These are phyloP conservation scores for Glyptemys insculpta DNA, from an alignment of 2,797 vertebrate species.

Conservation along the genomic window DNA sequence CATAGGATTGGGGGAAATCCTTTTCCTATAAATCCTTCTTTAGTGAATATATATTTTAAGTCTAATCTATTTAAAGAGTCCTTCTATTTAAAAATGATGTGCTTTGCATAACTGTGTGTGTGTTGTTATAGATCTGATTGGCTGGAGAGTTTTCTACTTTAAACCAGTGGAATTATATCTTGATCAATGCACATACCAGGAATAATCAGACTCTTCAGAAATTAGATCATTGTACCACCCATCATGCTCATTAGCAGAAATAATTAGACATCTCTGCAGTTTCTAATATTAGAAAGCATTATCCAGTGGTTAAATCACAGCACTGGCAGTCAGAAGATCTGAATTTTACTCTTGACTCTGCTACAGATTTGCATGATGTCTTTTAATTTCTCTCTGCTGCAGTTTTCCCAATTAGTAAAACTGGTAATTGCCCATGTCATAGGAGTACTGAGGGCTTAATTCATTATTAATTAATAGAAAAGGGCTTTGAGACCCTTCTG, in stretches of 20 bases:
- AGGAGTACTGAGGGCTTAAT: not conserved
- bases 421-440: not conserved
- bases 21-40: not conserved
- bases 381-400: not conserved
- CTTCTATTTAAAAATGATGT: not conserved
- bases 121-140: not conserved
- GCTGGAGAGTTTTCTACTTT: not conserved
- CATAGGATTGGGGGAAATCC: not conserved
- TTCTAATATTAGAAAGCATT: not conserved
- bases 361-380: not conserved
- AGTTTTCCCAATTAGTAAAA: constrained; percentile 13
- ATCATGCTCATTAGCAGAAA: not conserved
- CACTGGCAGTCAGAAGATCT: not conserved
- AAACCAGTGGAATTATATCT: not conserved
- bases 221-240: not conserved
- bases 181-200: not conserved
- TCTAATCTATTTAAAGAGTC: not conserved
- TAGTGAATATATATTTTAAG: not conserved
- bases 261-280: not conserved
- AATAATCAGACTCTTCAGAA: not conserved
- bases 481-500: not conserved
- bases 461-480: not conserved
- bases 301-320: not conserved
- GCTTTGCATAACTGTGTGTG: not conserved
- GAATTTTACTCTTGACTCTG: not conserved